A percentile compares a stretch with the other conserved stretches of the same genome.
Evolutionary conservation across 2,113 vertebrate species (phyloP).

Genomic region (Fukomys damarensis): DNA sequence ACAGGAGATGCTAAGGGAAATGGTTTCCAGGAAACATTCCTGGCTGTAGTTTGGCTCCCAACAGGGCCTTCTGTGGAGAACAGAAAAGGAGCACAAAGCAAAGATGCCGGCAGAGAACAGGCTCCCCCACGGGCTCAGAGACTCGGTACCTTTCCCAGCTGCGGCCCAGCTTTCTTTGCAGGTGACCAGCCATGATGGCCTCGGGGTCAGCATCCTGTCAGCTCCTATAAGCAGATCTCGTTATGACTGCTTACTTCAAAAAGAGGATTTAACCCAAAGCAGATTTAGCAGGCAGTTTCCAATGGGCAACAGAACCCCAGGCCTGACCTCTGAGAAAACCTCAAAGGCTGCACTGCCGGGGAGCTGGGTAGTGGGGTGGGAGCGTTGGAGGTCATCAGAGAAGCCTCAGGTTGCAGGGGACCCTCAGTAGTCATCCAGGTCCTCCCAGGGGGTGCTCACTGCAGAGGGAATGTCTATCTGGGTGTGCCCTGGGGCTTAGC

Average conservation of each 20-base stretch:
- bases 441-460: background rate
- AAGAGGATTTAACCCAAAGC: conserved; percentile 82
- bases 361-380: background rate
- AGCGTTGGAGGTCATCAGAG: background rate
- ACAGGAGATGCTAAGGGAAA: conserved; percentile 47
- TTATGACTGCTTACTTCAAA: conserved; percentile 83
- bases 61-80: conserved; percentile 68
- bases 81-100: conserved; percentile 66
- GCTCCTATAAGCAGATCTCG: conserved; percentile 83
- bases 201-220: conserved; percentile 79
- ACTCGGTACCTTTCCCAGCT: conserved; percentile 70
- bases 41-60: conserved; percentile 63
- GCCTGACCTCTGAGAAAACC: conserved; percentile 74
- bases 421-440: conserved; percentile 22
- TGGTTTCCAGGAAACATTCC: conserved; percentile 59
- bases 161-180: conserved; percentile 82
- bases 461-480: background rate
- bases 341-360: conserved; percentile 56
- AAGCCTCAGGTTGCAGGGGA: conserved; percentile 56
- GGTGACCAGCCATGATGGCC: conserved; percentile 71
- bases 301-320: conserved; percentile 71
- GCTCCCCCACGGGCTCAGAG: conserved; percentile 66
- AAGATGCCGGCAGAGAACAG: conserved; percentile 57
- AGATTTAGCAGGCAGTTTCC: conserved; percentile 79
- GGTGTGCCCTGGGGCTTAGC: background rate